phyloP scores from a whole-genome alignment of 2,888 invertebrate genomes.

The Gnatocerus cornutus region DNA sequence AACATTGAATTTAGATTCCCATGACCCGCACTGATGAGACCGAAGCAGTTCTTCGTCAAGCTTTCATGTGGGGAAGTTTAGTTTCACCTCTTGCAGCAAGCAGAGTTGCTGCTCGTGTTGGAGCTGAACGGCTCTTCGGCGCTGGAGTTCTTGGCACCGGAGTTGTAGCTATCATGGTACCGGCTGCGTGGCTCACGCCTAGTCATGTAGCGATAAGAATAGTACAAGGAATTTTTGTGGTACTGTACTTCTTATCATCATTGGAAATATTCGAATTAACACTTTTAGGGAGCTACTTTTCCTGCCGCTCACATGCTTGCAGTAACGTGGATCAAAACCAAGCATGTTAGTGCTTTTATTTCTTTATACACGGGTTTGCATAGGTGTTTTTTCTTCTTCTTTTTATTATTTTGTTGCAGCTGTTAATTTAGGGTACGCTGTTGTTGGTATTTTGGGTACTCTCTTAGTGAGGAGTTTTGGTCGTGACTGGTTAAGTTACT shows the following conservation, averaged over 20 bases:
- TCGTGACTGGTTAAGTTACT: constrained; percentile 74
- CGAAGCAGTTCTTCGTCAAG: constrained; percentile 74
- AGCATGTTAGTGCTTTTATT: constrained; percentile 74
- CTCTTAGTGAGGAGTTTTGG: constrained; percentile 73
- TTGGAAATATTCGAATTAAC: background rate
- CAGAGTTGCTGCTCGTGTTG: constrained; percentile 74
- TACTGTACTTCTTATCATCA: constrained; percentile 70
- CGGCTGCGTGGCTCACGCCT: constrained; percentile 75
- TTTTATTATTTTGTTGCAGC: constrained; percentile 58
- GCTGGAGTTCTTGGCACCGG: constrained; percentile 75
- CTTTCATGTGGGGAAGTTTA: constrained; percentile 75
- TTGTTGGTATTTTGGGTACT: constrained; percentile 74
- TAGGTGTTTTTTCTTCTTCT: constrained; percentile 9
- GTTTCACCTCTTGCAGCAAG: constrained; percentile 75
- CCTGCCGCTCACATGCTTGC: constrained; percentile 76
- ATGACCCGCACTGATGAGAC: constrained; percentile 74
- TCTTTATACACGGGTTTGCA: constrained; percentile 71
- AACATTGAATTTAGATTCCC: constrained; percentile 65
- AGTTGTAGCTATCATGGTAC: constrained; percentile 73
- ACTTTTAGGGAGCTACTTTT: constrained; percentile 74
- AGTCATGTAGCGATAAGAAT: constrained; percentile 74
- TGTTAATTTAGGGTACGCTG: constrained; percentile 74
- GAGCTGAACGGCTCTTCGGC: constrained; percentile 74
- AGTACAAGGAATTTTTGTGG: constrained; percentile 75
- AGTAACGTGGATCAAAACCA: constrained; percentile 76